phyloP scores from a whole-genome alignment of 2,797 vertebrate genomes.

The Erithacus rubecula region DNA sequence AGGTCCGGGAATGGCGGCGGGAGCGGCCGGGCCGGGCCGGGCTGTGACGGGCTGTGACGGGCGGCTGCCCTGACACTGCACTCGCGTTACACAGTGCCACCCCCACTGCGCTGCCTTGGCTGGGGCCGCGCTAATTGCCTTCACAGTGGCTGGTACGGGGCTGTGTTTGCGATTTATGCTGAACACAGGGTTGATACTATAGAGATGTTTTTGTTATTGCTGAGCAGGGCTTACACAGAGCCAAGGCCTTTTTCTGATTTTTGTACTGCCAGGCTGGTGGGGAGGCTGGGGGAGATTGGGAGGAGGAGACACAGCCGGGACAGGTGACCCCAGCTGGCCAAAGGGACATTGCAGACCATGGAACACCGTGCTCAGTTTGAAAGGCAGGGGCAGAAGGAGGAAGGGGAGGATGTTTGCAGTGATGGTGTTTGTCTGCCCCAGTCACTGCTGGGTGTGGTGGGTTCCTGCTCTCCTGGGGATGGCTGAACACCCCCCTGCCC shows the following conservation, averaged over 20 bases:
- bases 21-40: background rate
- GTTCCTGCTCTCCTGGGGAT: background rate
- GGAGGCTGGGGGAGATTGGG: too few relatives aligned
- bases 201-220: background rate
- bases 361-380: rapidly evolving
- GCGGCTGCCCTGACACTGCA: background rate
- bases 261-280: background rate
- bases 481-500: background rate
- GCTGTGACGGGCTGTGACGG: too few relatives aligned
- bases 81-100: rapidly evolving
- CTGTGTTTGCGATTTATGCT: background rate
- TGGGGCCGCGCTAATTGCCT: background rate
- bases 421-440: background rate
- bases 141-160: background rate
- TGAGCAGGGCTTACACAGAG: background rate
- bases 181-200: rapidly evolving
- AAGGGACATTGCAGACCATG: too few relatives aligned
- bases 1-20: background rate
- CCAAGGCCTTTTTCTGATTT: background rate
- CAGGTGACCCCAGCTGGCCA: too few relatives aligned
- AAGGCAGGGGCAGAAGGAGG: too few relatives aligned
- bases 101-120: background rate
- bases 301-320: background rate
- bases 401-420: rapidly evolving
- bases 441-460: rapidly evolving